A percentile compares a stretch with the other conserved stretches of the same genome.
These are phyloP conservation scores for Ornithoptera priamus DNA, from an alignment of 2,888 invertebrate species.

Conservation along the genomic window DNA sequence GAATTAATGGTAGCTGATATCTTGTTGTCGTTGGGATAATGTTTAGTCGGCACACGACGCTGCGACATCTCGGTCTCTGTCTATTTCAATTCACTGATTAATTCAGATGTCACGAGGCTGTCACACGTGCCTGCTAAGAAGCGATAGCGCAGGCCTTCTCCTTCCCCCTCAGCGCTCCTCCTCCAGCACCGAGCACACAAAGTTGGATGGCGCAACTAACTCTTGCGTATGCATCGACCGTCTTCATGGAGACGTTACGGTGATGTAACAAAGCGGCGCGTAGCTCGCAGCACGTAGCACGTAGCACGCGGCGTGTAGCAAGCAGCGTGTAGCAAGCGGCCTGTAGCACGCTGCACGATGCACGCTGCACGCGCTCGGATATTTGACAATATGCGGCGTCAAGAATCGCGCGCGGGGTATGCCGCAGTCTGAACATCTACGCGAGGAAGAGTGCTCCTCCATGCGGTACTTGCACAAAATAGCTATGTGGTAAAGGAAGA, in stretches of 20 bases:
- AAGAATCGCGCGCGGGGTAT: too few relatives aligned
- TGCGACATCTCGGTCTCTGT: background rate
- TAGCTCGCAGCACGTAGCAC: background rate
- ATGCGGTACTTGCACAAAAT: too few relatives aligned
- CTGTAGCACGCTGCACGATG: background rate
- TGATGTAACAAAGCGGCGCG: too few relatives aligned
- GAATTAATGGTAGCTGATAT: too few relatives aligned
- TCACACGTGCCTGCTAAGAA: slow-evolving; percentile 4
- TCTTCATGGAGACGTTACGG: background rate
- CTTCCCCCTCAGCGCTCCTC: background rate
- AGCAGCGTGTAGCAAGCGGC: background rate
- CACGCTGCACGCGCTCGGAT: too few relatives aligned
- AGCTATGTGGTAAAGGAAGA: too few relatives aligned
- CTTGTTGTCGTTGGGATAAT: too few relatives aligned
- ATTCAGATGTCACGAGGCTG: slow-evolving; percentile 11
- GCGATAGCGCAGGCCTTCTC: background rate
- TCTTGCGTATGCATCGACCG: background rate
- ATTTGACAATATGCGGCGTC: too few relatives aligned
- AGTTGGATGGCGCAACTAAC: background rate
- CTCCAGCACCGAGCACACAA: too few relatives aligned
- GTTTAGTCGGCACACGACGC: background rate
- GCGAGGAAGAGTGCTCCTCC: too few relatives aligned
- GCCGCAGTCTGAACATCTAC: too few relatives aligned
- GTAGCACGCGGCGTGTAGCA: background rate
- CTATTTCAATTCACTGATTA: slow-evolving; percentile 19